These are phyloP conservation scores for Leistus spinibarbis DNA, from an alignment of 2,888 invertebrate species.

Conservation along the genomic window DNA sequence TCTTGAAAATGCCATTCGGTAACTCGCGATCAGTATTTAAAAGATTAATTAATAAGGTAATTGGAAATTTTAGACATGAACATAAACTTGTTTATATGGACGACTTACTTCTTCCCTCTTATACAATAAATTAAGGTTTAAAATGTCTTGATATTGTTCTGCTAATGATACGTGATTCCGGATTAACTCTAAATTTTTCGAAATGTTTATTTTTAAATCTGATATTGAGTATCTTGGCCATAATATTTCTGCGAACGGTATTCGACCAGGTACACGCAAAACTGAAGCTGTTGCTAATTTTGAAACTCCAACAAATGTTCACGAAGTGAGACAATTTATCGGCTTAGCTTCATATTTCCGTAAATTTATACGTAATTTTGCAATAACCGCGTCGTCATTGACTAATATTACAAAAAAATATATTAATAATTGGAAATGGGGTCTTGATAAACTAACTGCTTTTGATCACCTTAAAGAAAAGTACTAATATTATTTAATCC, in stretches of 20 bases:
- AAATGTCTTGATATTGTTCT: constrained; percentile 41
- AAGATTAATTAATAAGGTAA: not conserved
- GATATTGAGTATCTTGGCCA: constrained; percentile 26
- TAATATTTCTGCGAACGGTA: constrained; percentile 35
- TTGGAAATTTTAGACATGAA: not conserved
- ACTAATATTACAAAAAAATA: not conserved
- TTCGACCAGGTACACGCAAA: constrained; percentile 40
- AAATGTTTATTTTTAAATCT: too few species aligned
- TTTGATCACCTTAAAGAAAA: constrained; percentile 37
- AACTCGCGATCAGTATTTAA: constrained; percentile 38
- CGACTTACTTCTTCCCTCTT: constrained; percentile 45
- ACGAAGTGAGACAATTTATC: constrained; percentile 35
- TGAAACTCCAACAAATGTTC: constrained; percentile 29
- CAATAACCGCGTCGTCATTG: too few species aligned
- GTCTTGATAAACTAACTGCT: not conserved
- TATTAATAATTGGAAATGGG: not conserved
- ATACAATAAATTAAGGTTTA: constrained; percentile 42
- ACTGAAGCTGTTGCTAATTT: constrained; percentile 39
- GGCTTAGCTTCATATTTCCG: constrained; percentile 1
- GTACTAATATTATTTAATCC: constrained; percentile 38
- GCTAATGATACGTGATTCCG: too few species aligned
- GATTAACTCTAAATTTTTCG: not conserved
- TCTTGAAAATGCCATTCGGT: constrained; percentile 39
- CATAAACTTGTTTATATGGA: constrained; percentile 44
- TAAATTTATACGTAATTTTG: constrained; percentile 14